Base-by-base conservation (phyloP, 2,888 invertebrate genomes). In the Lochmaea capreae region DNA sequence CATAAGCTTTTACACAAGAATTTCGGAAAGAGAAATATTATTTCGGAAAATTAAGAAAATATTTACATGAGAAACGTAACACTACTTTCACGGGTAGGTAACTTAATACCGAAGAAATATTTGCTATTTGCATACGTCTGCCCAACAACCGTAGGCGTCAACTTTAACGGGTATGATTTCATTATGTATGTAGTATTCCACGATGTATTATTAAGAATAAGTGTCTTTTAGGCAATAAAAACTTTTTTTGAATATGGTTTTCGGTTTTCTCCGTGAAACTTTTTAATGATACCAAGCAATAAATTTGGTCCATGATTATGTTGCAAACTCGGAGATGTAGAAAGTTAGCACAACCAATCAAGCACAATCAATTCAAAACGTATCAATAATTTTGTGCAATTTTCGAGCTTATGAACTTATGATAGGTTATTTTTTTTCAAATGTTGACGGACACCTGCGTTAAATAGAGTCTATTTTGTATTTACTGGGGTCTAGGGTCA, bases 31-130 rank as follows among this genome's bases (percentile, higher is more conserved):
- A 63, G 59, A 73, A 72, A 63, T 57, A 72, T 67, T 67, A 62
- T 67, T 73, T 73, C 39, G 43, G 68, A 71, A 71, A 71, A 71
- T 71, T 71, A 71, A 71, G 57, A 71, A 65, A 65, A 71, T 65
- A 71, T 71, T 65, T 71, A 71, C 71, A 71, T 71, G 71, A 65
- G 65, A 58, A 71, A 71, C 71, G 71, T 71, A 65, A 65, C 58
- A 58, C 58, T 73, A 68, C 59, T 65, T 73, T 63, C 68, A 68
- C 59, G 59, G 52, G 52, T 52, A 65, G 49, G 68, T 73, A 68
- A 68, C 59, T 68, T 73, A 65, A 68, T 68, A 68, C 72, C 42
- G 33, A 65, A 72, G 73, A 68, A 61, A 73, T 73, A 73, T 73
- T n/a, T 16, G 59, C 65, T 65, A 73, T 73, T 65, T 73, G 73